Evolutionary conservation across 53 echinoderm and acorn worm genomes (phyloP).

Genomic region (Temnopleurus reevesii): DNA sequence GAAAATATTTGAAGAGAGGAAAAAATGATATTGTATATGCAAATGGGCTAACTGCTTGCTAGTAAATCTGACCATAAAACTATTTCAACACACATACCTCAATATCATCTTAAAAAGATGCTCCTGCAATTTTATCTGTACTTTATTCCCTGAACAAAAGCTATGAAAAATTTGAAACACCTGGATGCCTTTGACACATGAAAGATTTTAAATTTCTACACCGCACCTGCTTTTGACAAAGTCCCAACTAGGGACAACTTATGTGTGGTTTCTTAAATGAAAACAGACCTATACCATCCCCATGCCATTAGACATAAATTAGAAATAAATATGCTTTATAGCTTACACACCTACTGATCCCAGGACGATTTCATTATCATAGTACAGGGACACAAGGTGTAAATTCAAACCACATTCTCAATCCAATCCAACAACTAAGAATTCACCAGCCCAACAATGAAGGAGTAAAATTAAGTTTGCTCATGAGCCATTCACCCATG

Average conservation of each 20-base stretch:
- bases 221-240: not conserved
- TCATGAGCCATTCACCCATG: not conserved
- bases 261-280: not conserved
- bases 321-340: slow-evolving; percentile 3
- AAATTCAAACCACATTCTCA: not conserved
- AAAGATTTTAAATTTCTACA: not conserved
- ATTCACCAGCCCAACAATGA: not conserved
- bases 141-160: not conserved
- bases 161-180: not conserved
- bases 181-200: not conserved
- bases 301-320: slow-evolving; percentile 1
- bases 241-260: not conserved
- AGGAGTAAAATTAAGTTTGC: not conserved
- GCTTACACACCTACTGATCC: not conserved
- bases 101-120: not conserved
- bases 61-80: too few species aligned
- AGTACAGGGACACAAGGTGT: not conserved
- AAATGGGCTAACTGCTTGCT: too few species aligned
- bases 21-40: too few species aligned
- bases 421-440: not conserved
- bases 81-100: too few species aligned
- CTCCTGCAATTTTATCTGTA: not conserved
- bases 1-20: too few species aligned
- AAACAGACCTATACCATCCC: not conserved
- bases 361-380: not conserved